Conservation (phyloP, 2,113 vertebrate species). For the Pampusana beccarii region DNA sequence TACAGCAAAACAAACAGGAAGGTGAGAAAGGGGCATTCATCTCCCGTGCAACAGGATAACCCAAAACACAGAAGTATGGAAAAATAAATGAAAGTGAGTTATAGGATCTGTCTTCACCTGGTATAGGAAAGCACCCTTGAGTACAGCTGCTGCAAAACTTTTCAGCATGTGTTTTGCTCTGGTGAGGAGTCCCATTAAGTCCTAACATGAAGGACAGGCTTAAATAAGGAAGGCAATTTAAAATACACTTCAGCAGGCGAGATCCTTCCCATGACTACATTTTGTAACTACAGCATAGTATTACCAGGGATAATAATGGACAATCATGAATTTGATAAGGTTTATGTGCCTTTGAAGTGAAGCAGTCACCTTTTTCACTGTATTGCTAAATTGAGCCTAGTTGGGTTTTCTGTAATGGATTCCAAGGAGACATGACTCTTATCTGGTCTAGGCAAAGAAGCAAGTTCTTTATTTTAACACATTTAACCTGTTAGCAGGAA, state of each 20-base stretch:
- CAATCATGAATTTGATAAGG: neutral
- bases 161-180: neutral
- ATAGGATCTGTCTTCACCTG: neutral
- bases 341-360: neutral
- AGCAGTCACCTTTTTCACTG: neutral
- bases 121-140: neutral
- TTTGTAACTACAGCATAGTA: neutral
- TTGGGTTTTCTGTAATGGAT: neutral
- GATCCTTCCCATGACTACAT: neutral
- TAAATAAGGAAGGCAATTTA: neutral
- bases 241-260: neutral
- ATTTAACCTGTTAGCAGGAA: neutral
- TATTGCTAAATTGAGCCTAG: neutral
- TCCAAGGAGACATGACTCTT: neutral
- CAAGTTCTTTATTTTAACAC: neutral
- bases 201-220: neutral
- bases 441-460: neutral
- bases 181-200: neutral
- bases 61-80: neutral
- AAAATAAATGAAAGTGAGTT: slow-evolving; percentile 19
- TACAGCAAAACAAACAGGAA: neutral
- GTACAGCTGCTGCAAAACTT: neutral
- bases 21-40: neutral
- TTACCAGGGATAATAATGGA: neutral
- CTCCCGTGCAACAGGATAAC: neutral